phyloP scores from a whole-genome alignment of 2,797 vertebrate species.

The Astyanax mexicanus region DNA sequence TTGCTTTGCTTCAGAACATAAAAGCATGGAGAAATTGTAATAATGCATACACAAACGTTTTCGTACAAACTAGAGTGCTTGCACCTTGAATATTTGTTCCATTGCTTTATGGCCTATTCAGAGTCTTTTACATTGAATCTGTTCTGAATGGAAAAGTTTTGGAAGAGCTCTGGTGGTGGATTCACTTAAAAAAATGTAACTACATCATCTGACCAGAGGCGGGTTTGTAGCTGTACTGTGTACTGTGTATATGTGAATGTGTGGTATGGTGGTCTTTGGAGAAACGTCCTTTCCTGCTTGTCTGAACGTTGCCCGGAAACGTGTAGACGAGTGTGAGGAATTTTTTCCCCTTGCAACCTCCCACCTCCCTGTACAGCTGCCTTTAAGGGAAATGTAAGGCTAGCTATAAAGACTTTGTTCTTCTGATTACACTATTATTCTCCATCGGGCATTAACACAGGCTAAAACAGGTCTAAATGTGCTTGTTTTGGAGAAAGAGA shows the following conservation, averaged over 20 bases:
- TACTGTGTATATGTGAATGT: constrained; percentile 1
- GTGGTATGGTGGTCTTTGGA: not conserved
- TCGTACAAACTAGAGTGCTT: not conserved
- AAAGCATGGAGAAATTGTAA: not conserved
- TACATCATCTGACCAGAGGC: not conserved
- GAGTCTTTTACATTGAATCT: not conserved
- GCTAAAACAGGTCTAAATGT: not conserved
- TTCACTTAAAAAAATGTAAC: not conserved
- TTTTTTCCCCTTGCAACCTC: constrained; percentile 16
- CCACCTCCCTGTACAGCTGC: not conserved
- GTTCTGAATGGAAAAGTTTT: not conserved
- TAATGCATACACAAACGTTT: not conserved
- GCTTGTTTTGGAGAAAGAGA: not conserved
- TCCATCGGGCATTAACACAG: not conserved
- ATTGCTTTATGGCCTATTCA: not conserved
- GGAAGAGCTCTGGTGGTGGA: not conserved
- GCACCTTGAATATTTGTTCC: not conserved
- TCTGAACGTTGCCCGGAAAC: constrained; percentile 34
- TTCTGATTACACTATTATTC: not conserved
- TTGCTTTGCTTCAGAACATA: not conserved
- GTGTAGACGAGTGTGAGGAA: constrained; percentile 33
- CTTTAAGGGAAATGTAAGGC: constrained; percentile 10
- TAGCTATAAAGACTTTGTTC: not conserved
- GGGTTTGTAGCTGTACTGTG: no score
- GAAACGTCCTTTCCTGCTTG: not conserved